Evolutionary conservation across 2,113 vertebrate species (phyloP), one percentile per base, ranked within the genome.

Genomic region (Cynocephalus volans): DNA sequence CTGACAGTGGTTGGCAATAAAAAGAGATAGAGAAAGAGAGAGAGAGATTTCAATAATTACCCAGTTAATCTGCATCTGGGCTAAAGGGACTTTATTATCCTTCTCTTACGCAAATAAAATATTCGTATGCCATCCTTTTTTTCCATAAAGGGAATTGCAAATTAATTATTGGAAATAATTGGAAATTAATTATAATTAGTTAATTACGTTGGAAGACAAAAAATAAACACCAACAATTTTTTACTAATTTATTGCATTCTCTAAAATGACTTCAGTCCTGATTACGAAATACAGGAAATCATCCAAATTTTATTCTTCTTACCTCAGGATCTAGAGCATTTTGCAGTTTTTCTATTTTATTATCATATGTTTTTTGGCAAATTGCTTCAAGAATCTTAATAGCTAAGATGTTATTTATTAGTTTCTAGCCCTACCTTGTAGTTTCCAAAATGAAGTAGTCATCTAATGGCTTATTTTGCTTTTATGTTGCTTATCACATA

Each of bases 201-300:
- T 95, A 95, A 85, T 31, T 67, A 41, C 58, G 31, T 65, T 77
- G 13, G 8, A 76, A 93, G 50, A 31, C 70, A 58, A 93, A 87
- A 56, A 41, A 33, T 85, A 33, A 77, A n/a, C 33, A 56, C 12
- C 9, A 64, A 76, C 17, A 50, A 52, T 11, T 50, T 83, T 80
- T 9, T 56, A 41, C 12, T 65, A 31, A 77, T 8, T 88, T 45
- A 15, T 58, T 86, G 52, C 45, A 45, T 67, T 95, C 31, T 54
- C 33, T 21, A 69, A 86, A 23, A 76, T 62, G 45, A 82, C 5
- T 41, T 83, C 8, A 56, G 17, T 24, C 41, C 36, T 62, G 6
- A 69, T 73, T 31, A 90, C 26, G 28, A 86, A 67, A 70, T 69
- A n/a, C 45, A 64, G 13, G 13, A 3, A 54, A 21, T 28, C 0